phyloP scores from a whole-genome alignment of 2,888 invertebrate species.

The Apamea anceps region DNA sequence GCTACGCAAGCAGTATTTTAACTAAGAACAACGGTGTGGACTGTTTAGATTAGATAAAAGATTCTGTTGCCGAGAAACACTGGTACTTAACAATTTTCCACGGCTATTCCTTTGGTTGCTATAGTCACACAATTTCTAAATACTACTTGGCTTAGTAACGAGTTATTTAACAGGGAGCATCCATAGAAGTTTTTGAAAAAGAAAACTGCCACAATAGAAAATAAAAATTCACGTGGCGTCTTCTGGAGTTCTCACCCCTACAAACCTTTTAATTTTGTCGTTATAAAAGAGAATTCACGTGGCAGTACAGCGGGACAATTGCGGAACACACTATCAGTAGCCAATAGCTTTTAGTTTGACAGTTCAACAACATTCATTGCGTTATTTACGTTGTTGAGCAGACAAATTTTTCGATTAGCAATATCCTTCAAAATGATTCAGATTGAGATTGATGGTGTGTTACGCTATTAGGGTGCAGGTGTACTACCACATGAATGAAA shows the following conservation, averaged over 20 bases:
- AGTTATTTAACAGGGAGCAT: neutral
- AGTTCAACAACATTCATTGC: too few species aligned
- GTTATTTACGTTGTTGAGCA: too few species aligned
- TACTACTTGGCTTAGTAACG: neutral
- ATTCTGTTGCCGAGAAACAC: conserved; percentile 35
- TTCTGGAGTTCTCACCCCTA: neutral
- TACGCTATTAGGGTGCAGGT: too few species aligned
- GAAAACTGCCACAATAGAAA: neutral
- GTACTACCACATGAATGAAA: too few species aligned
- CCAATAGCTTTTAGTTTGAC: too few species aligned
- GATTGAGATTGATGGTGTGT: too few species aligned
- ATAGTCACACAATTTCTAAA: neutral
- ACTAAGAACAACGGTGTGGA: conserved; percentile 36
- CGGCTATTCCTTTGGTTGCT: neutral
- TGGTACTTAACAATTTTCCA: conserved; percentile 22
- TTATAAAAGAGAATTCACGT: conserved; percentile 10
- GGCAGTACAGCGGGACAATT: neutral
- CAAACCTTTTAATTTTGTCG: neutral
- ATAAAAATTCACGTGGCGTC: too few species aligned
- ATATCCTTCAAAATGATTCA: too few species aligned
- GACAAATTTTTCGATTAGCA: too few species aligned
- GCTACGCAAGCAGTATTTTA: conserved; percentile 50
- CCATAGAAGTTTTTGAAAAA: neutral
- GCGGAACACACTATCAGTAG: too few species aligned
- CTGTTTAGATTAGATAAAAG: conserved; percentile 64